Evolutionary conservation across 2,888 invertebrate species (phyloP).

Genomic region (Aelia acuminata): DNA sequence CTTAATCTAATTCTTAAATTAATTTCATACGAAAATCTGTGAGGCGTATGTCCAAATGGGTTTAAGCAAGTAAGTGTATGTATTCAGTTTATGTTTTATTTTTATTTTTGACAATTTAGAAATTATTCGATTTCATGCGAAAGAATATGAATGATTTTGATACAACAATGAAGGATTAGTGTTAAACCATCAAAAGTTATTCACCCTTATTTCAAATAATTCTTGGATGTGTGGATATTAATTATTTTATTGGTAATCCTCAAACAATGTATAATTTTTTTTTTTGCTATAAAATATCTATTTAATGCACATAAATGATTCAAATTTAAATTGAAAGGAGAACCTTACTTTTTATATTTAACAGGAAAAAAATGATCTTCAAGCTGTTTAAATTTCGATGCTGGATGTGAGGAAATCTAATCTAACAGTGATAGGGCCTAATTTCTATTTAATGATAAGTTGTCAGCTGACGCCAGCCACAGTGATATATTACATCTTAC

Average conservation of each 20-base stretch:
- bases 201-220: neutral
- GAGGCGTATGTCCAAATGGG: no score
- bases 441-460: conserved; percentile 14
- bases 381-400: conserved; percentile 1
- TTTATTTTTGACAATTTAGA: no score
- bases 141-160: no score
- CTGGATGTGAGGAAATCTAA: neutral
- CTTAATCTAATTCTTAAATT: no score
- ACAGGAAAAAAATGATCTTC: neutral
- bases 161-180: no score
- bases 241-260: neutral
- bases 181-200: neutral
- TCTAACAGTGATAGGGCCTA: neutral
- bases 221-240: no score
- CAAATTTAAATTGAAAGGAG: no score
- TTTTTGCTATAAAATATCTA: neutral
- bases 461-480: neutral
- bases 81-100: no score
- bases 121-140: no score
- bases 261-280: neutral
- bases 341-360: neutral
- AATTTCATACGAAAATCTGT: no score
- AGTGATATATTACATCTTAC: neutral
- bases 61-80: no score
- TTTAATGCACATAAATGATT: neutral